Conservation (phyloP, 1,140 invertebrate genomes). For the Lepidurus arcticus region DNA sequence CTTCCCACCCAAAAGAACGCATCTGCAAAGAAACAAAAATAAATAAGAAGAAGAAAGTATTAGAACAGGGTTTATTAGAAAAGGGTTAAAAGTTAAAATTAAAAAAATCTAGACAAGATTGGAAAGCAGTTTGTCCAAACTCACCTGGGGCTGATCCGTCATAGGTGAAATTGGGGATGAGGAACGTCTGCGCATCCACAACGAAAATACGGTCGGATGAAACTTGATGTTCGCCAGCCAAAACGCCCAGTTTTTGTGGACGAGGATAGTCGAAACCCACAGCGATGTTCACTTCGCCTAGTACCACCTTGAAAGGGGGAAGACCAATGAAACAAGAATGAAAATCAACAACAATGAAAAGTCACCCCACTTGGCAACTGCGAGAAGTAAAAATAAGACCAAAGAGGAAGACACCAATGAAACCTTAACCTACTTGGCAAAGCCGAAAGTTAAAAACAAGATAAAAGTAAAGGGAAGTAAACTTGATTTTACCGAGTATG, state of each 20-base stretch:
- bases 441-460: neutral
- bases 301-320: slow-evolving; percentile 64
- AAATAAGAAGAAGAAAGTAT: neutral
- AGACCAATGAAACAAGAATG: neutral
- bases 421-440: neutral
- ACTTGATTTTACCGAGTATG: slow-evolving; percentile 61
- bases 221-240: slow-evolving; percentile 73
- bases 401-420: slow-evolving; percentile 13
- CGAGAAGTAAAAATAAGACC: neutral
- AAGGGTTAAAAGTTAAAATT: neutral
- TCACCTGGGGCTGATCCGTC: slow-evolving; percentile 83
- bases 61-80: neutral
- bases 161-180: slow-evolving; percentile 79
- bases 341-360: neutral
- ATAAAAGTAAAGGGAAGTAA: neutral
- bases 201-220: slow-evolving; percentile 77
- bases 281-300: slow-evolving; percentile 77
- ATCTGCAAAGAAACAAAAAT: slow-evolving; percentile 53
- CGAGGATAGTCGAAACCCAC: slow-evolving; percentile 69
- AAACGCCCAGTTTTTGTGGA: slow-evolving; percentile 67
- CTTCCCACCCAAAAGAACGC: slow-evolving; percentile 85
- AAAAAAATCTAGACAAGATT: neutral
- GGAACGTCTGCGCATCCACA: slow-evolving; percentile 82
- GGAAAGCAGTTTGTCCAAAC: slow-evolving; percentile 35
- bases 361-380: neutral